Conservation (phyloP, 2,888 invertebrate genomes). For the Dolichopus griseipennis region DNA sequence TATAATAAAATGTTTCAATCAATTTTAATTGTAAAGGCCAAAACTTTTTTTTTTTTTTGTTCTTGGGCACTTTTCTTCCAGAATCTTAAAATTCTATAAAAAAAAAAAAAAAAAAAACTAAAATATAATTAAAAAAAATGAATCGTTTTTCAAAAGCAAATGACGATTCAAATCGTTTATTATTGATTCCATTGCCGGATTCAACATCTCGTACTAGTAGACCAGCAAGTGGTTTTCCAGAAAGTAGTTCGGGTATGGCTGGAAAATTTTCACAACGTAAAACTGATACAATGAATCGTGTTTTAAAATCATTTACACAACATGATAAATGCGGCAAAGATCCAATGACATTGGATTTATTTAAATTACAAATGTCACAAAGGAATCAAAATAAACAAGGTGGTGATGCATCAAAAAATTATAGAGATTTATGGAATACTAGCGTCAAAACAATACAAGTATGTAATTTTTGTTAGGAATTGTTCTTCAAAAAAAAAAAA, state of each 20-base stretch:
- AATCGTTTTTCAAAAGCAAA: background rate
- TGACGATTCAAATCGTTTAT: slow-evolving; percentile 5
- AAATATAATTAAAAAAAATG: background rate
- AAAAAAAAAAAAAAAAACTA: background rate
- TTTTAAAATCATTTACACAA: background rate
- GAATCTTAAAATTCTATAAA: background rate
- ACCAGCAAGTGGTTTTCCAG: background rate
- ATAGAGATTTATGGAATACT: slow-evolving; percentile 17
- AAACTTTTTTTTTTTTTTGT: background rate
- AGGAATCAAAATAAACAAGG: slow-evolving; percentile 4
- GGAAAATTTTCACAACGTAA: background rate
- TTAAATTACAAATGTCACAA: background rate
- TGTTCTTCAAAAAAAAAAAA: background rate
- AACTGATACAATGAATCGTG: slow-evolving; percentile 4
- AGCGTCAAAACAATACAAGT: slow-evolving; percentile 18
- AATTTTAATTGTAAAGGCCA: background rate
- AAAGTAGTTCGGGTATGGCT: background rate
- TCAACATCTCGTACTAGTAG: background rate
- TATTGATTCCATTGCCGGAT: background rate
- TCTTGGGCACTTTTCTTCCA: background rate
- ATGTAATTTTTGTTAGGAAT: slow-evolving; percentile 10
- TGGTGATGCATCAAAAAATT: slow-evolving; percentile 11
- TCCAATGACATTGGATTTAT: background rate
- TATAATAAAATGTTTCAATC: no score
- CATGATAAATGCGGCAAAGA: slow-evolving; percentile 1